A percentile compares a stretch with the other conserved stretches of the same genome.
Conservation (phyloP, 2,113 vertebrate genomes). For the Chaenogobius annularis region DNA sequence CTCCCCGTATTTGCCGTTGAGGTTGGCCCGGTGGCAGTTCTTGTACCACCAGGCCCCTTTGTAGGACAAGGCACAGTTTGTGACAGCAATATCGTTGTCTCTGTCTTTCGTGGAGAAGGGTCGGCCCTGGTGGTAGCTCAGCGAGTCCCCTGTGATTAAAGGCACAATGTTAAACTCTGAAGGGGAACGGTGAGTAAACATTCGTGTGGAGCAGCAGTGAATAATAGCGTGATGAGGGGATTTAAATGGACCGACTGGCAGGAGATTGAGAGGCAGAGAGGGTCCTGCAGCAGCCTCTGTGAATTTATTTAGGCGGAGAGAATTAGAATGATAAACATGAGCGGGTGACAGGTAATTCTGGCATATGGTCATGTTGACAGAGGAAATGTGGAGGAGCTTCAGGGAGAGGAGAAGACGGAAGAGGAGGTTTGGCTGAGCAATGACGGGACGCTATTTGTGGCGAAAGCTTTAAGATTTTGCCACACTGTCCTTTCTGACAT, state of each 20-base stretch:
- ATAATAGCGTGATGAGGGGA: constrained; percentile 16
- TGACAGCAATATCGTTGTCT: constrained; percentile 96
- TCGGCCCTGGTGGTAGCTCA: constrained; percentile 96
- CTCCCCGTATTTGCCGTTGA: constrained; percentile 97
- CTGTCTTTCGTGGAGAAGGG: constrained; percentile 98
- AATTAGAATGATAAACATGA: constrained; percentile 52
- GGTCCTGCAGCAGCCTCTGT: constrained; percentile 12
- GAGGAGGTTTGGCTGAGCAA: constrained; percentile 7
- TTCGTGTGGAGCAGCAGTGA: constrained; percentile 6
- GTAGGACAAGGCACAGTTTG: constrained; percentile 97
- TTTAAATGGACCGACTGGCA: constrained; percentile 24
- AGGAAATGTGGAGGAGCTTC: constrained; percentile 31
- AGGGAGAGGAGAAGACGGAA: constrained; percentile 12
- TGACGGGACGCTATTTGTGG: constrained; percentile 9
- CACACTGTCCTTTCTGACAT: background rate
- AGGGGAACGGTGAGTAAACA: background rate
- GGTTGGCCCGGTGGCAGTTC: constrained; percentile 98
- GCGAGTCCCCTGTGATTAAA: constrained; percentile 86
- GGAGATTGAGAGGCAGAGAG: background rate
- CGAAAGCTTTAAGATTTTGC: constrained; percentile 4
- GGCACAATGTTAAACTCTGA: constrained; percentile 15
- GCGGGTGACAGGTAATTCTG: constrained; percentile 51
- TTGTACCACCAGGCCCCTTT: constrained; percentile 99
- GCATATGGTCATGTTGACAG: constrained; percentile 60
- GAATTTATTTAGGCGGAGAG: constrained; percentile 39